Percentiles rank a stretch among this genome's conserved stretches.
phyloP scores from a whole-genome alignment of 2,113 vertebrate species.

The Dipodomys spectabilis region DNA sequence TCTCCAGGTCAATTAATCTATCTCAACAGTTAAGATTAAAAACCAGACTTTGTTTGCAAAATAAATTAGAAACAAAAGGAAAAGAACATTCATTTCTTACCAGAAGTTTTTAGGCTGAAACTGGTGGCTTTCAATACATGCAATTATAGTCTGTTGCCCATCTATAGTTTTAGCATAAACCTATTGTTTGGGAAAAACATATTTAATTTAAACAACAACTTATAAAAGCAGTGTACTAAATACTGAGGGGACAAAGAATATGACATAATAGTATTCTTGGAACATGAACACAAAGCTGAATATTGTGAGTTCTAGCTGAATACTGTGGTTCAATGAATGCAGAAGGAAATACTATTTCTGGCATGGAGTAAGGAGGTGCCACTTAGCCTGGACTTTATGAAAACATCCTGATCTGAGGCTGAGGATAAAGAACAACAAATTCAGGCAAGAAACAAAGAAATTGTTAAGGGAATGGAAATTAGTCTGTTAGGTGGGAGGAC shows the following conservation, averaged over 20 bases:
- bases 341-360: background rate
- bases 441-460: background rate
- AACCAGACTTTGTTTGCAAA: slow-evolving; percentile 1
- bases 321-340: background rate
- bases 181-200: slow-evolving; percentile 84
- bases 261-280: background rate
- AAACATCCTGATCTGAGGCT: slow-evolving; percentile 21
- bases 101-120: slow-evolving; percentile 99
- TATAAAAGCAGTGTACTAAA: slow-evolving; percentile 39
- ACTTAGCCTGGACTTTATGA: background rate
- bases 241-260: slow-evolving; percentile 12
- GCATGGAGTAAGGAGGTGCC: background rate
- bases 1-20: slow-evolving; percentile 54
- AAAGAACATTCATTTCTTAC: slow-evolving; percentile 85
- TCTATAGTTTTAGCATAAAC: slow-evolving; percentile 98
- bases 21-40: slow-evolving; percentile 31
- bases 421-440: slow-evolving; percentile 16
- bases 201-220: slow-evolving; percentile 52
- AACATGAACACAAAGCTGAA: slow-evolving; percentile 35
- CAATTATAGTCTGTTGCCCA: slow-evolving; percentile 97
- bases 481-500: background rate
- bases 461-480: background rate
- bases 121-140: slow-evolving; percentile 97
- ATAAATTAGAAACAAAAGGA: slow-evolving; percentile 57
- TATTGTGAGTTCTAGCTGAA: background rate